Percentiles rank a stretch among this genome's conserved stretches.
Conservation (phyloP, 2,888 invertebrate genomes). For the Acleris laterana region DNA sequence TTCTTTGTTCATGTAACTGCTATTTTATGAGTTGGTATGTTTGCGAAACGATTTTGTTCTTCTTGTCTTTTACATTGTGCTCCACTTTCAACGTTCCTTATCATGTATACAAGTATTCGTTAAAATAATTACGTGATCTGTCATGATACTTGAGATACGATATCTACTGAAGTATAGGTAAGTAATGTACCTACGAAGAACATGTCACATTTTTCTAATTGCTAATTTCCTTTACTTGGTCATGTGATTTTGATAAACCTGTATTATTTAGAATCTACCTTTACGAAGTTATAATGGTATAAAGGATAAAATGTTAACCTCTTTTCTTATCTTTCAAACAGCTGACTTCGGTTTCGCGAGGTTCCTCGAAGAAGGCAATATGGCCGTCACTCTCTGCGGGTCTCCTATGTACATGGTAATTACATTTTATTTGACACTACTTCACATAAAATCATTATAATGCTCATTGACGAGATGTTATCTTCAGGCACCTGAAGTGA, state of each 20-base stretch:
- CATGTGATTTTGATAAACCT: constrained; percentile 12
- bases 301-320: too few species aligned
- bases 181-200: constrained; percentile 5
- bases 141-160: constrained; percentile 25
- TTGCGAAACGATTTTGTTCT: constrained; percentile 14
- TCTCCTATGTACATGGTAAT: constrained; percentile 99
- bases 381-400: constrained; percentile 99
- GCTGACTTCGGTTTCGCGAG: constrained; percentile 99
- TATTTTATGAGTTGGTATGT: constrained; percentile 3
- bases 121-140: constrained; percentile 21
- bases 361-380: constrained; percentile 98
- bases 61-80: constrained; percentile 15
- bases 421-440: constrained; percentile 31
- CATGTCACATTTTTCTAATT: constrained; percentile 17
- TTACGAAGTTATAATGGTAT: neutral
- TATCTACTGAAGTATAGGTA: constrained; percentile 17
- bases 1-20: neutral
- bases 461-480: neutral
- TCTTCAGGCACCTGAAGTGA: constrained; percentile 97
- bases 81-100: constrained; percentile 16
- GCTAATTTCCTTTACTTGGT: constrained; percentile 5
- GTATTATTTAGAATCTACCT: constrained; percentile 10
- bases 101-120: constrained; percentile 7
- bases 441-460: neutral
- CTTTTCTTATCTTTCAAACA: constrained; percentile 67